A percentile compares a stretch with the other conserved stretches of the same genome.
phyloP scores from a whole-genome alignment of 2,888 invertebrate species.

The Eutolmus rufibarbis region DNA sequence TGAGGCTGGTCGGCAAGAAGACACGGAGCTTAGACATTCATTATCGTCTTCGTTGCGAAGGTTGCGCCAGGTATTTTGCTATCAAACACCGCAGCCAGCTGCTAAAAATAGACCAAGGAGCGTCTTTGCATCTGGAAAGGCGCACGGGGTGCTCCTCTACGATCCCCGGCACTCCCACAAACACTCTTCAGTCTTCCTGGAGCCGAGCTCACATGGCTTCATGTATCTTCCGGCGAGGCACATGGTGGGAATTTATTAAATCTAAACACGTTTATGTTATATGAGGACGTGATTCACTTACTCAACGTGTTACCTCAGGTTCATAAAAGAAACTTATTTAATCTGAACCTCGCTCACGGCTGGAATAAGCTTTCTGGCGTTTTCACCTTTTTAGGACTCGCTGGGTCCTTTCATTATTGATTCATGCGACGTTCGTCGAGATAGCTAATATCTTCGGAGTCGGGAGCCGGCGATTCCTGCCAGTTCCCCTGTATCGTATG shows the following conservation, averaged over 20 bases:
- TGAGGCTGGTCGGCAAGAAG: neutral
- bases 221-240: slow-evolving; percentile 7
- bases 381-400: slow-evolving; percentile 12
- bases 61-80: neutral
- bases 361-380: slow-evolving; percentile 18
- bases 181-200: neutral
- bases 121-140: neutral
- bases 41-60: neutral
- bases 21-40: neutral
- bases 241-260: slow-evolving; percentile 43
- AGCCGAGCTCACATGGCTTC: neutral
- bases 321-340: slow-evolving; percentile 35
- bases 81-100: neutral
- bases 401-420: slow-evolving; percentile 17
- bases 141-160: too few relatives aligned
- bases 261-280: slow-evolving; percentile 46
- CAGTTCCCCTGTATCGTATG: neutral
- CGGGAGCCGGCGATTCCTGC: neutral
- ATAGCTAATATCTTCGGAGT: neutral
- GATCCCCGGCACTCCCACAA: neutral
- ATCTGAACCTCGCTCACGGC: slow-evolving; percentile 22
- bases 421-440: slow-evolving; percentile 6
- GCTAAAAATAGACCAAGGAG: neutral
- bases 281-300: slow-evolving; percentile 44
- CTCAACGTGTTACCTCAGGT: slow-evolving; percentile 13